phyloP scores from a whole-genome alignment of 2,797 vertebrate species.

The Natrix natrix region DNA sequence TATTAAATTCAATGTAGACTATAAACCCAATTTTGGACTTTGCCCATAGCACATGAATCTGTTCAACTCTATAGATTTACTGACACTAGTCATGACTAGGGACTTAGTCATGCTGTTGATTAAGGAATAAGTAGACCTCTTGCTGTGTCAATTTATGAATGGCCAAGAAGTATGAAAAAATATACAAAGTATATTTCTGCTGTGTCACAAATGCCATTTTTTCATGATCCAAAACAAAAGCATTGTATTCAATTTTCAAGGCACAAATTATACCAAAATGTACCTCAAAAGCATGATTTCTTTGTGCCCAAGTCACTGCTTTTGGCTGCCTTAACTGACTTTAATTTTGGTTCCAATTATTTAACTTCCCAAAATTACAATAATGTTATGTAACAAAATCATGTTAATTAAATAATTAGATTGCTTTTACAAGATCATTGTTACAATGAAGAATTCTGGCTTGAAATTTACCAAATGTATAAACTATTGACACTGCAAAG shows the following conservation, averaged over 20 bases:
- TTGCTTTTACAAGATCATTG: background rate
- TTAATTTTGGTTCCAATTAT: background rate
- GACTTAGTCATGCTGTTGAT: slow-evolving; percentile 61
- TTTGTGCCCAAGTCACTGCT: background rate
- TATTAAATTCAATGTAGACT: slow-evolving; percentile 68
- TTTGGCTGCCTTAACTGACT: background rate
- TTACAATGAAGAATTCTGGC: background rate
- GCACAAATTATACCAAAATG: background rate
- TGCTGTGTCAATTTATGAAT: slow-evolving; percentile 60
- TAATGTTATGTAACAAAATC: background rate
- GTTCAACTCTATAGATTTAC: slow-evolving; percentile 66
- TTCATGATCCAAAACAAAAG: slow-evolving; percentile 59
- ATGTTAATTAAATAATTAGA: background rate
- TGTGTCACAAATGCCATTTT: slow-evolving; percentile 29
- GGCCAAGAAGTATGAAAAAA: slow-evolving; percentile 55
- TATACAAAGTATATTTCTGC: slow-evolving; percentile 28
- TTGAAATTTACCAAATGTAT: background rate
- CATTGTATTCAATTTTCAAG: background rate
- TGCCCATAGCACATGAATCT: slow-evolving; percentile 64
- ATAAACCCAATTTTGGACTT: slow-evolving; percentile 72
- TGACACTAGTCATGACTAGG: slow-evolving; percentile 54
- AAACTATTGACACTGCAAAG: background rate
- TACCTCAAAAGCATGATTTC: background rate
- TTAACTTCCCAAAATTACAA: background rate
- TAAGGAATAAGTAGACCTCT: slow-evolving; percentile 64